These are phyloP conservation scores for Xyrichtys novacula DNA, from an alignment of 2,797 vertebrate species.

Conservation along the genomic window DNA sequence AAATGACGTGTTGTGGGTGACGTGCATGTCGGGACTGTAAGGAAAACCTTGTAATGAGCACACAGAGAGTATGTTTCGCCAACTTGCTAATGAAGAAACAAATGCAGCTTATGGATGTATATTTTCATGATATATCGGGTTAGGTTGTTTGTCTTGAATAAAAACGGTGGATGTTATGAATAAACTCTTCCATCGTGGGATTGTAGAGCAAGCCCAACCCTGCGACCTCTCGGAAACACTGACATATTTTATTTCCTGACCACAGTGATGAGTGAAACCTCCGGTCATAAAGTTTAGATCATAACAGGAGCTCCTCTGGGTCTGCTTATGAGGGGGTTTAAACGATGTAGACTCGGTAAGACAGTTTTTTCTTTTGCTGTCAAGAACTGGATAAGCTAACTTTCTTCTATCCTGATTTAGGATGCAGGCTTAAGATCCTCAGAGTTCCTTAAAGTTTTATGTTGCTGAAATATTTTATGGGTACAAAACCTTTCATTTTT, in stretches of 20 bases:
- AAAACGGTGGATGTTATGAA: constrained; percentile 66
- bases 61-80: constrained; percentile 54
- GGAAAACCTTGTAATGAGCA: constrained; percentile 53
- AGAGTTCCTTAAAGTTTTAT: too few species aligned
- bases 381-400: too few species aligned
- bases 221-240: constrained; percentile 73
- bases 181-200: constrained; percentile 69
- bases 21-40: constrained; percentile 47
- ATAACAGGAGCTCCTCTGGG: constrained; percentile 52
- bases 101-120: constrained; percentile 51
- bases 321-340: too few species aligned
- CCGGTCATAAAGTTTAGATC: constrained; percentile 56
- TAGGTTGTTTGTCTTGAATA: constrained; percentile 71
- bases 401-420: too few species aligned
- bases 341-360: too few species aligned
- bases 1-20: constrained; percentile 59
- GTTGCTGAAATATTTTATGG: too few species aligned
- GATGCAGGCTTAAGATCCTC: too few species aligned
- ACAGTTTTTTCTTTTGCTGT: too few species aligned
- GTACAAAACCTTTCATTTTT: too few species aligned
- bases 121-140: constrained; percentile 64
- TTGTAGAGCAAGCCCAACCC: constrained; percentile 44
- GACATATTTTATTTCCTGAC: constrained; percentile 70
- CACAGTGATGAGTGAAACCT: constrained; percentile 55
- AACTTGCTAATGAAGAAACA: constrained; percentile 42